phyloP scores from a whole-genome alignment of 2,113 vertebrate genomes.

The Grantiella picta region DNA sequence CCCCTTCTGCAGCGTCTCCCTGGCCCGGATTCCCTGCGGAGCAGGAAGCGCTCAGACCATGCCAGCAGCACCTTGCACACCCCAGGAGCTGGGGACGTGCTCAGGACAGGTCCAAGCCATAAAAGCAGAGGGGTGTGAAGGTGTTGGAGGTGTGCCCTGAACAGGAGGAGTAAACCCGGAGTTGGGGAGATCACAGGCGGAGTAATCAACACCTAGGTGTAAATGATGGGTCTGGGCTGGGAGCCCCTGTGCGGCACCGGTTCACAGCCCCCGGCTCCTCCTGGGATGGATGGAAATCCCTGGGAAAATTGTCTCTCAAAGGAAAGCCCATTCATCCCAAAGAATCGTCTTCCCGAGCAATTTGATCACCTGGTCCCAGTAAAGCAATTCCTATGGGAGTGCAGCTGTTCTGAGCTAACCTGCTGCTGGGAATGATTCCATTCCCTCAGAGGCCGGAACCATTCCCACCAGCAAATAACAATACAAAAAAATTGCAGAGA shows the following conservation, averaged over 20 bases:
- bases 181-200: not conserved
- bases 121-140: not conserved
- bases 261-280: not conserved
- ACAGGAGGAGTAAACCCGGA: not conserved
- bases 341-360: not conserved
- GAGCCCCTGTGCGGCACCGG: not conserved
- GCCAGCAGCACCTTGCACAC: not conserved
- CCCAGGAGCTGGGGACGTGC: not conserved
- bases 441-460: not conserved
- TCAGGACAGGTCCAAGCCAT: not conserved
- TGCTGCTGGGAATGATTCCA: not conserved
- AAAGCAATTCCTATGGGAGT: not conserved
- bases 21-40: constrained; percentile 88
- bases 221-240: not conserved
- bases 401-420: not conserved
- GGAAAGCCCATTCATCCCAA: not conserved
- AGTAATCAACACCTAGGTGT: constrained; percentile 27
- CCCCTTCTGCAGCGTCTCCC: constrained; percentile 88
- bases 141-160: not conserved
- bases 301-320: constrained; percentile 3
- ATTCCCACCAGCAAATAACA: accelerated
- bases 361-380: constrained; percentile 10
- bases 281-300: not conserved
- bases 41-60: not conserved
- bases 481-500: not conserved